Percentiles rank a stretch among this genome's conserved stretches.
Evolutionary conservation across 2,888 invertebrate species (phyloP).

Genomic region (Drosophila prostipennis): DNA sequence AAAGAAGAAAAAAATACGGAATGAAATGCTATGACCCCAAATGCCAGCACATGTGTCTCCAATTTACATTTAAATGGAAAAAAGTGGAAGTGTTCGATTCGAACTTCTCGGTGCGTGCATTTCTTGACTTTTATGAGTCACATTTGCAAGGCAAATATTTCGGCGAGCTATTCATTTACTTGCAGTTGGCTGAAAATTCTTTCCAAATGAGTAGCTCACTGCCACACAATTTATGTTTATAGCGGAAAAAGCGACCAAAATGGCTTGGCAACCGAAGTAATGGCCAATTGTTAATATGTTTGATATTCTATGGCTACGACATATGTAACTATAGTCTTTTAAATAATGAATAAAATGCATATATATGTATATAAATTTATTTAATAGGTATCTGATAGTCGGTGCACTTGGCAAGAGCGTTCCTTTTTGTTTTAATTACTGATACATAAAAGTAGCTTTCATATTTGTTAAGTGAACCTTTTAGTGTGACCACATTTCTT

Average conservation of each 20-base stretch:
- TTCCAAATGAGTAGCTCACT: not conserved
- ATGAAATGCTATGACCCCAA: not conserved
- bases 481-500: no score
- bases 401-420: no score
- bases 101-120: slow-evolving; percentile 1
- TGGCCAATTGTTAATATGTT: not conserved
- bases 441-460: no score
- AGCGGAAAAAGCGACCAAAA: not conserved
- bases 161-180: slow-evolving; percentile 10
- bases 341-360: no score
- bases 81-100: slow-evolving; percentile 16
- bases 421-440: no score
- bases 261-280: not conserved
- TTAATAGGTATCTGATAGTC: no score
- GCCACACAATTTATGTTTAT: not conserved
- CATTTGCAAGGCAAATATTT: slow-evolving; percentile 24
- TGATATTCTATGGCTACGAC: no score
- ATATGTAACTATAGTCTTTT: no score
- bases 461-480: no score
- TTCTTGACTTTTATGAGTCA: slow-evolving; percentile 17
- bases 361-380: no score
- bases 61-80: slow-evolving; percentile 53
- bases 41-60: slow-evolving; percentile 21
- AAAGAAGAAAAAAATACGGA: not conserved
- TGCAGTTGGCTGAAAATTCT: slow-evolving; percentile 9